Conservation (phyloP, 2,113 vertebrate species). For the Pogonocichla stellata region DNA sequence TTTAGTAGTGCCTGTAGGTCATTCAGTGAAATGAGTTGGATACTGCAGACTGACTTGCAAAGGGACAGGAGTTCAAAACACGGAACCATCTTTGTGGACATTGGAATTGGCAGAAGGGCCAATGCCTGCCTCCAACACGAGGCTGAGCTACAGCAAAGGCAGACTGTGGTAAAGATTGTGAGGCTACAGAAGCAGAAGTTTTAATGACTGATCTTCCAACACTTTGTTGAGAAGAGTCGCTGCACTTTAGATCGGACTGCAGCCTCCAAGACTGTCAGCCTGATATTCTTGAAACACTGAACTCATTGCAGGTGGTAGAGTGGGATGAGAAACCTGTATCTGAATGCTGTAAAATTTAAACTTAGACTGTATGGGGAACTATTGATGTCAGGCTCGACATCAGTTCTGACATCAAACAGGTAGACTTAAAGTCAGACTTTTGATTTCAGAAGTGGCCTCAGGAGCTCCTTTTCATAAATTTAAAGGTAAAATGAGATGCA, state of each 20-base stretch:
- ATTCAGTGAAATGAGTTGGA: neutral
- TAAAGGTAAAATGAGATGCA: neutral
- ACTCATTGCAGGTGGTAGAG: neutral
- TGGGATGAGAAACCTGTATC: neutral
- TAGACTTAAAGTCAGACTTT: neutral
- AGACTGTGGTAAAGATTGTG: neutral
- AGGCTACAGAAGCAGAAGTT: neutral
- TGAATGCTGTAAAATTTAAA: neutral
- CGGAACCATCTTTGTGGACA: neutral
- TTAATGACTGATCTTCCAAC: neutral
- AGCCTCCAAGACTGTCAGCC: neutral
- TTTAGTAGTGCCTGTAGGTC: neutral
- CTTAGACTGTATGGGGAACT: neutral
- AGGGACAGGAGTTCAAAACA: neutral
- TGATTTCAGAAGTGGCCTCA: neutral
- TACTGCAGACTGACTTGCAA: neutral
- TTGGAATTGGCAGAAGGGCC: neutral
- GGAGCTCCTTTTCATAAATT: neutral
- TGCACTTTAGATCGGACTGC: neutral
- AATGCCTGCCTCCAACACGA: neutral
- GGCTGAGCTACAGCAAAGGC: neutral
- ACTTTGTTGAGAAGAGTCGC: neutral
- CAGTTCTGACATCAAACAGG: neutral
- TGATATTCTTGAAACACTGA: neutral
- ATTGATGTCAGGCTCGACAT: neutral